phyloP scores from a whole-genome alignment of 2,888 invertebrate species.

The Coelogynopora nodosa region DNA sequence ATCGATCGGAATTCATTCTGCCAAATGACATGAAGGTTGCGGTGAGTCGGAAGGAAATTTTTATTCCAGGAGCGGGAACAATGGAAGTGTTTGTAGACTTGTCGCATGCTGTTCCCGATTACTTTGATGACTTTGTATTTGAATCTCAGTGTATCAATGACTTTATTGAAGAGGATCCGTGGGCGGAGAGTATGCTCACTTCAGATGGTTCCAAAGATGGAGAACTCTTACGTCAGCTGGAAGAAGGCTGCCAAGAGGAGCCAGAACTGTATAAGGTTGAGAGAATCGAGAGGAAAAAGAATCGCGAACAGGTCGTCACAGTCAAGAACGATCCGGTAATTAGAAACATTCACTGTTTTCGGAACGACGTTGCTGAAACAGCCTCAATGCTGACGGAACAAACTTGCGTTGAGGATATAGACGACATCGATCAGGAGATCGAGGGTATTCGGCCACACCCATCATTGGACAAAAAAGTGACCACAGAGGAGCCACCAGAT shows the following conservation, averaged over 20 bases:
- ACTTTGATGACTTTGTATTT: conserved; percentile 4
- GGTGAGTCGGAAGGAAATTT: conserved; percentile 41
- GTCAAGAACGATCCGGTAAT: neutral
- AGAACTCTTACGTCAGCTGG: conserved; percentile 38
- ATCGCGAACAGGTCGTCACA: conserved; percentile 23
- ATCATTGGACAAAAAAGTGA: neutral
- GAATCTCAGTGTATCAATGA: conserved; percentile 34
- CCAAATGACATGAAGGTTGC: conserved; percentile 40
- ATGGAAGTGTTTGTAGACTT: conserved; percentile 38
- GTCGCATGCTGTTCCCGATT: conserved; percentile 7
- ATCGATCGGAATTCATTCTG: conserved; percentile 42
- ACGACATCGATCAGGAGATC: neutral
- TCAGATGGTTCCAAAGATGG: conserved; percentile 38
- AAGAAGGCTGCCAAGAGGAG: conserved; percentile 36
- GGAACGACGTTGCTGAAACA: neutral
- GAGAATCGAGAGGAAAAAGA: conserved; percentile 35
- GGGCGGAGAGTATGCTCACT: conserved; percentile 40
- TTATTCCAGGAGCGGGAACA: conserved; percentile 35
- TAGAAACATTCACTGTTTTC: conserved; percentile 3
- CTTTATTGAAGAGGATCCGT: conserved; percentile 38
- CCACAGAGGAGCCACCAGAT: neutral
- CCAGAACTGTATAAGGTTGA: conserved; percentile 39
- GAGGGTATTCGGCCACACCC: neutral
- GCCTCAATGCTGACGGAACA: neutral
- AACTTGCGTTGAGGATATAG: neutral